phyloP scores from a whole-genome alignment of 2,113 vertebrate species.

The Anarhynchus alexandrinus region DNA sequence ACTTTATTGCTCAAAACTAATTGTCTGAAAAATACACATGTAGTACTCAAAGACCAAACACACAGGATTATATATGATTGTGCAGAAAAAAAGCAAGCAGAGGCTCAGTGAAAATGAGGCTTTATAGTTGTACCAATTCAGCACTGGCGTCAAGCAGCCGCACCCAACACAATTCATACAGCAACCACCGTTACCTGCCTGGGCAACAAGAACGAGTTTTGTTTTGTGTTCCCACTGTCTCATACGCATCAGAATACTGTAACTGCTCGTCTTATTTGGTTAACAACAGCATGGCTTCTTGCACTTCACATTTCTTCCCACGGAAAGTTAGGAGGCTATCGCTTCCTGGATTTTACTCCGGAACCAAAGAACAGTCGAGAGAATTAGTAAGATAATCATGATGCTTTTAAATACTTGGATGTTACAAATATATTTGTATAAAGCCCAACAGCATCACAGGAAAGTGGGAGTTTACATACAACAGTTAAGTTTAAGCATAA shows the following conservation, averaged over 20 bases:
- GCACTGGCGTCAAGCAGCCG: constrained; percentile 67
- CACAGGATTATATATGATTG: constrained; percentile 66
- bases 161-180: constrained; percentile 47
- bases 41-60: constrained; percentile 65
- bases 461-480: constrained; percentile 37
- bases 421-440: constrained; percentile 17
- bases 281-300: constrained; percentile 46
- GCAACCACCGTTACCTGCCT: constrained; percentile 37
- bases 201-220: not conserved
- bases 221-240: not conserved
- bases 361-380: constrained; percentile 22
- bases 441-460: constrained; percentile 25
- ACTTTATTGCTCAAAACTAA: constrained; percentile 78
- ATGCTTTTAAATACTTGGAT: constrained; percentile 20
- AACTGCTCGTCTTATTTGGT: constrained; percentile 7
- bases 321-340: not conserved
- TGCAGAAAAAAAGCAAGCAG: constrained; percentile 67
- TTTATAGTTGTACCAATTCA: constrained; percentile 63
- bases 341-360: constrained; percentile 4
- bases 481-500: constrained; percentile 36
- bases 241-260: constrained; percentile 33
- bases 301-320: not conserved
- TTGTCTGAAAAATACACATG: constrained; percentile 68
- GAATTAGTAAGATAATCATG: not conserved
- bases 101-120: constrained; percentile 65